Conservation (phyloP, 2,797 vertebrate genomes). For the Argyrosomus regius region DNA sequence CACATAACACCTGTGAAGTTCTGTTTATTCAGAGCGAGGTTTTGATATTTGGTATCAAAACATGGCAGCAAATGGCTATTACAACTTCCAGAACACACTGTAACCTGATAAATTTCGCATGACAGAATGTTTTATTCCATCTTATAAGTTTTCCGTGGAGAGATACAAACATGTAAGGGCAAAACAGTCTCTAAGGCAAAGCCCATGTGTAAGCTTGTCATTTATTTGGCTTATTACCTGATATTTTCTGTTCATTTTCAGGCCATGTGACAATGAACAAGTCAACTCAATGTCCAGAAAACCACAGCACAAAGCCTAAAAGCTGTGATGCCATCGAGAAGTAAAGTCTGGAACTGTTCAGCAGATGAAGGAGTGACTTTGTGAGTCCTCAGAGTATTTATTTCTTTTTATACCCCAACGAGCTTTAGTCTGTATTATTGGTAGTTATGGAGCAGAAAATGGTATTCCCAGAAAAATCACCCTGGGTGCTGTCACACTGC, state of each 20-base stretch:
- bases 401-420: slow-evolving; percentile 75
- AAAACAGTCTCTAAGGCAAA: neutral
- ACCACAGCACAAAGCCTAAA: slow-evolving; percentile 49
- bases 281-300: slow-evolving; percentile 29
- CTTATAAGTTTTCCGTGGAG: neutral
- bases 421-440: slow-evolving; percentile 77
- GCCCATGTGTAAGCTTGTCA: slow-evolving; percentile 5
- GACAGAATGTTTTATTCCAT: neutral
- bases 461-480: slow-evolving; percentile 79
- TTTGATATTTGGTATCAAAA: slow-evolving; percentile 9
- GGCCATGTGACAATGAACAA: slow-evolving; percentile 47
- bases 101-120: neutral
- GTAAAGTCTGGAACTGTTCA: slow-evolving; percentile 81
- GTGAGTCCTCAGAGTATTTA: slow-evolving; percentile 78
- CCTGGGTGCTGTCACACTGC: slow-evolving; percentile 68
- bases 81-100: neutral
- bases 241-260: slow-evolving; percentile 32
- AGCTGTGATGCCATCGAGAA: slow-evolving; percentile 56
- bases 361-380: slow-evolving; percentile 77
- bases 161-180: neutral
- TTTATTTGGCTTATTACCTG: slow-evolving; percentile 2
- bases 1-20: neutral
- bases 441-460: slow-evolving; percentile 82
- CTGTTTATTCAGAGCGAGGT: neutral
- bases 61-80: neutral